phyloP scores from a whole-genome alignment of 2,888 invertebrate genomes.

The Enoplolaimus lenunculus region DNA sequence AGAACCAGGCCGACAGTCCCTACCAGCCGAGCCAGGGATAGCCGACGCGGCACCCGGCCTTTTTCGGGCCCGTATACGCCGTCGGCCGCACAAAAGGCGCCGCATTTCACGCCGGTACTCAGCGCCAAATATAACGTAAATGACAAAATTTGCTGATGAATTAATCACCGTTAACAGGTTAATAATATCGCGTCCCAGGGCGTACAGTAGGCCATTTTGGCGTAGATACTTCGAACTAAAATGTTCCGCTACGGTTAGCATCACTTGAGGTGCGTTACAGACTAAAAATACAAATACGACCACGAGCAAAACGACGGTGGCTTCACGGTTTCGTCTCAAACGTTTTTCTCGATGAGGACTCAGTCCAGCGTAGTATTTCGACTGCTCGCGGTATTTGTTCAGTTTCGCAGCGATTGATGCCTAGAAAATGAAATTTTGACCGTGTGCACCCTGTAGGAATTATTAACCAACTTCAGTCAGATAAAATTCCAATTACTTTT shows the following conservation, averaged over 20 bases:
- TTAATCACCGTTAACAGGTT: slow-evolving; percentile 13
- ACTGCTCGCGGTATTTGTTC: neutral
- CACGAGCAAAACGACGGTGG: slow-evolving; percentile 11
- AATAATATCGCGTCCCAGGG: neutral
- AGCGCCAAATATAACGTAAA: slow-evolving; percentile 12
- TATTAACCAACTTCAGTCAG: no score
- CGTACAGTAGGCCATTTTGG: slow-evolving; percentile 7
- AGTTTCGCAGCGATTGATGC: neutral
- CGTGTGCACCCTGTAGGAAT: no score
- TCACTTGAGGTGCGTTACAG: slow-evolving; percentile 4
- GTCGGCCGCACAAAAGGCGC: neutral
- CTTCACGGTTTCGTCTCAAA: slow-evolving; percentile 4
- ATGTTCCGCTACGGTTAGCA: slow-evolving; percentile 12
- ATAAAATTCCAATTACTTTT: no score
- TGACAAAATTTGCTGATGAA: slow-evolving; percentile 13
- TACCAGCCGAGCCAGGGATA: no score
- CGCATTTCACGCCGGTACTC: slow-evolving; percentile 7
- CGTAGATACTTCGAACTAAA: neutral
- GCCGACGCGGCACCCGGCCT: no score
- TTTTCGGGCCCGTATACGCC: no score
- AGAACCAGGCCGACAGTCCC: no score
- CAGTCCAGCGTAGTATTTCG: neutral
- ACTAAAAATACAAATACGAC: slow-evolving; percentile 12
- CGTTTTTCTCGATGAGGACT: neutral
- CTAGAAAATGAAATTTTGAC: no score